These are phyloP conservation scores for Neoascia interrupta DNA, from an alignment of 2,888 invertebrate species.

Conservation along the genomic window DNA sequence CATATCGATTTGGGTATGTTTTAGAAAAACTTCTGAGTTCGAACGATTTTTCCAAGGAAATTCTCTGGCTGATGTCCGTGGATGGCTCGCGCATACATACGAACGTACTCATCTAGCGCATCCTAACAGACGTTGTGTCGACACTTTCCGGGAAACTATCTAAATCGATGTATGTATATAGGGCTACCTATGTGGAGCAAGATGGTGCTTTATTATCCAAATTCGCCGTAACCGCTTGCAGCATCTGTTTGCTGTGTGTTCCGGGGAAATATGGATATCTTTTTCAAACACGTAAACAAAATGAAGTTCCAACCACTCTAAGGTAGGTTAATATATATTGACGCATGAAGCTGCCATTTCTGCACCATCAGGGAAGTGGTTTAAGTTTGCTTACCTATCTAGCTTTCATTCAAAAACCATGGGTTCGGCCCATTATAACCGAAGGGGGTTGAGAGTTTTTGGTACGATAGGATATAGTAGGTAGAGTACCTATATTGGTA, in stretches of 20 bases:
- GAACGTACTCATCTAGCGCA: constrained; percentile 13
- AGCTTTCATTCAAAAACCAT: too few relatives aligned
- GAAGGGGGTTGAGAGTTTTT: constrained; percentile 13
- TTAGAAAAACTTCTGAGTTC: constrained; percentile 33
- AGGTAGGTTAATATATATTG: constrained; percentile 68
- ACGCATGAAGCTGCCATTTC: too few relatives aligned
- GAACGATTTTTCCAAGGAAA: constrained; percentile 38
- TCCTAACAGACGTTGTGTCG: constrained; percentile 65
- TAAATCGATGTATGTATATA: constrained; percentile 51
- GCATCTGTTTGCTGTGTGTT: constrained; percentile 49
- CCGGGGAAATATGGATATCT: constrained; percentile 50
- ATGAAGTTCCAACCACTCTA: constrained; percentile 22
- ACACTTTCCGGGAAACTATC: constrained; percentile 66
- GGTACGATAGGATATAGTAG: too few relatives aligned
- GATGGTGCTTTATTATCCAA: constrained; percentile 61
- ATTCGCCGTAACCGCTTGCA: constrained; percentile 47
- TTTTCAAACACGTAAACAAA: constrained; percentile 60
- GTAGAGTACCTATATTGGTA: too few relatives aligned
- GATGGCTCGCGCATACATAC: constrained; percentile 2
- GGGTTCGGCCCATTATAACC: too few relatives aligned
- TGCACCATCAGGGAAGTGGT: constrained; percentile 24
- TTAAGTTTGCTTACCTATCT: too few relatives aligned
- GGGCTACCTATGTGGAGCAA: constrained; percentile 7
- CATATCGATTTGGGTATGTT: constrained; percentile 28
- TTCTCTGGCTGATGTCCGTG: constrained; percentile 3